Evolutionary conservation across 2,113 vertebrate species (phyloP).

Genomic region (Suricata suricatta): DNA sequence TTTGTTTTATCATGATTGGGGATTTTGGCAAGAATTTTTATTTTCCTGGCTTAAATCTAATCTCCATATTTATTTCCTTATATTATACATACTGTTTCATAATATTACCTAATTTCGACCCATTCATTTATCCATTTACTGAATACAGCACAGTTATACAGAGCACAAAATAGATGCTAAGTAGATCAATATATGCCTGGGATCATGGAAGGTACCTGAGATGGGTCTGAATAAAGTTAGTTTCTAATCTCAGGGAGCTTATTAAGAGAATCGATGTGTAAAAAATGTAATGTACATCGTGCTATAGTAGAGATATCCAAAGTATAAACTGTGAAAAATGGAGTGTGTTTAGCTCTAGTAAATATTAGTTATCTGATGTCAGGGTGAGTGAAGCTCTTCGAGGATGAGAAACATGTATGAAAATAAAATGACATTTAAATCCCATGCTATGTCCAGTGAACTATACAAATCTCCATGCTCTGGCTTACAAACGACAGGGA

Average conservation of each 20-base stretch:
- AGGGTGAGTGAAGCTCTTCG: neutral
- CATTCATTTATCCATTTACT: neutral
- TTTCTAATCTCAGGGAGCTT: neutral
- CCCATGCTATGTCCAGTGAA: neutral
- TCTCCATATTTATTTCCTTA: neutral
- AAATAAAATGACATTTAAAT: neutral
- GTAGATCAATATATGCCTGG: neutral
- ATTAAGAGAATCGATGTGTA: neutral
- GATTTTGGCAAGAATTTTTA: constrained; percentile 36
- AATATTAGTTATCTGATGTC: neutral
- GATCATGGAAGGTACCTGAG: neutral
- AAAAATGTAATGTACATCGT: neutral
- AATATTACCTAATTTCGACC: neutral
- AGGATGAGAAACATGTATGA: neutral
- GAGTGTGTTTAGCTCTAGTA: neutral
- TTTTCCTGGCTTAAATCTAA: neutral
- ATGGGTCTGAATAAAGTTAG: neutral
- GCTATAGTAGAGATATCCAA: neutral
- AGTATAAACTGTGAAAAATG: neutral
- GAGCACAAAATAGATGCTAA: neutral
- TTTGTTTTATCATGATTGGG: neutral
- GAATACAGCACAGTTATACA: neutral
- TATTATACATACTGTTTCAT: neutral
- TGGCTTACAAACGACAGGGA: neutral
- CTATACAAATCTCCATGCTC: neutral